A percentile compares a stretch with the other conserved stretches of the same genome.
phyloP scores from a whole-genome alignment of 2,888 invertebrate species.

The Parnassius smintheus region DNA sequence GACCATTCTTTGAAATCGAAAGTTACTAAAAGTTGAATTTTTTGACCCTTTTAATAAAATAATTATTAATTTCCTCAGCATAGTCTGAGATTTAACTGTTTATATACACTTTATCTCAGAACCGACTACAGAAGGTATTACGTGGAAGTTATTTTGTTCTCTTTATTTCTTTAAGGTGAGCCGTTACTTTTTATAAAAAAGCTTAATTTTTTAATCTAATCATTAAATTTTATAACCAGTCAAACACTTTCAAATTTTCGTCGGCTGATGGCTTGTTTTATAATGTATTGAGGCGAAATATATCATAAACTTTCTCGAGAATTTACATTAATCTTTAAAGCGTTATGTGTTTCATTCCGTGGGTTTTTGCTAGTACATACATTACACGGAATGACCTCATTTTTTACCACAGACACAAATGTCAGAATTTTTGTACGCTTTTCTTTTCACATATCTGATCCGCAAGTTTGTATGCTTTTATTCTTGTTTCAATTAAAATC shows the following conservation, averaged over 20 bases:
- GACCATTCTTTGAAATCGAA: too few species aligned
- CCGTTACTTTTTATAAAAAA: too few species aligned
- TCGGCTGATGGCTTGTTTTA: conserved; percentile 1
- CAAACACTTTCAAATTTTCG: conserved; percentile 17
- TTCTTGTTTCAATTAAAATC: not conserved
- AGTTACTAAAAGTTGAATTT: too few species aligned
- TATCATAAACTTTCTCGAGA: conserved; percentile 19
- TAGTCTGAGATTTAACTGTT: too few species aligned
- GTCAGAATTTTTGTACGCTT: not conserved
- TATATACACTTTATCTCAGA: too few species aligned
- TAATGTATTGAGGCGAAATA: conserved; percentile 12
- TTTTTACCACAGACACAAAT: not conserved
- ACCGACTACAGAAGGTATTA: too few species aligned
- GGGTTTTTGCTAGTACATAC: conserved; percentile 1
- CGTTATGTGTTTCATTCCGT: not conserved
- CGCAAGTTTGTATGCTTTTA: too few species aligned
- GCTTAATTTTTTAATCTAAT: not conserved
- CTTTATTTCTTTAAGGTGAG: too few species aligned
- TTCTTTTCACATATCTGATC: not conserved
- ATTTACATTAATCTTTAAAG: conserved; percentile 2
- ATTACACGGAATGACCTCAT: not conserved
- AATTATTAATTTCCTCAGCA: too few species aligned
- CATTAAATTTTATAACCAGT: conserved; percentile 9
- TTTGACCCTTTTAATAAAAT: too few species aligned
- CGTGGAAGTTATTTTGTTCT: too few species aligned